Percentiles rank a stretch among this genome's conserved stretches.
Conservation (phyloP, 2,888 invertebrate species). For the Callyntrura guangdongensis region DNA sequence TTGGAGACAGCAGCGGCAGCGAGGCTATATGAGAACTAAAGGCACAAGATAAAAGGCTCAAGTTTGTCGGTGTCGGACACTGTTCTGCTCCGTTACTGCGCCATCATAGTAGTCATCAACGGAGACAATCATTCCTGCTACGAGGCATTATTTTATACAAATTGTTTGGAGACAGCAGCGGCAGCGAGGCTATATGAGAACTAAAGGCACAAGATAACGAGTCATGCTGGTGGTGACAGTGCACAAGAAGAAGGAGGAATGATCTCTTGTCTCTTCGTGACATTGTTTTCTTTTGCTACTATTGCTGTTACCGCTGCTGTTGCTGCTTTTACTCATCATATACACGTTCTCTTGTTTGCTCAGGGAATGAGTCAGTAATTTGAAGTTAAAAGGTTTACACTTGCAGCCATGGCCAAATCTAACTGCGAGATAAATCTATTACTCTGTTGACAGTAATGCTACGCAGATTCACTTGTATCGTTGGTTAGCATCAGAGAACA, state of each 20-base stretch:
- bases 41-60: slow-evolving; percentile 24
- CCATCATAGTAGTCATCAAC: background rate
- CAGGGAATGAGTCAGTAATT: slow-evolving; percentile 77
- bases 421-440: slow-evolving; percentile 76
- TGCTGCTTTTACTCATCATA: slow-evolving; percentile 31
- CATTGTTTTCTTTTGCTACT: slow-evolving; percentile 47
- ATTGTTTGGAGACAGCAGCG: slow-evolving; percentile 48
- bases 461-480: slow-evolving; percentile 46
- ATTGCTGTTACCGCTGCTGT: slow-evolving; percentile 2
- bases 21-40: slow-evolving; percentile 4
- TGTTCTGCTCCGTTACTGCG: background rate
- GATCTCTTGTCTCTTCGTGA: slow-evolving; percentile 53
- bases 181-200: slow-evolving; percentile 32
- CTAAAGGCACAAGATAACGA: slow-evolving; percentile 19
- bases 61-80: slow-evolving; percentile 38
- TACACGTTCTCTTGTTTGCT: slow-evolving; percentile 68
- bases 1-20: slow-evolving; percentile 6
- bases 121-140: slow-evolving; percentile 27
- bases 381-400: slow-evolving; percentile 79
- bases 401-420: slow-evolving; percentile 58
- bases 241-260: slow-evolving; percentile 41
- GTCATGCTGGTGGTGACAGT: slow-evolving; percentile 58
- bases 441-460: slow-evolving; percentile 65
- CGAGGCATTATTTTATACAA: slow-evolving; percentile 69
- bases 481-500: slow-evolving; percentile 52